A percentile compares a stretch with the other conserved stretches of the same genome.
Conservation (phyloP, 2,113 vertebrate genomes). For the Mionectes macconnelli region DNA sequence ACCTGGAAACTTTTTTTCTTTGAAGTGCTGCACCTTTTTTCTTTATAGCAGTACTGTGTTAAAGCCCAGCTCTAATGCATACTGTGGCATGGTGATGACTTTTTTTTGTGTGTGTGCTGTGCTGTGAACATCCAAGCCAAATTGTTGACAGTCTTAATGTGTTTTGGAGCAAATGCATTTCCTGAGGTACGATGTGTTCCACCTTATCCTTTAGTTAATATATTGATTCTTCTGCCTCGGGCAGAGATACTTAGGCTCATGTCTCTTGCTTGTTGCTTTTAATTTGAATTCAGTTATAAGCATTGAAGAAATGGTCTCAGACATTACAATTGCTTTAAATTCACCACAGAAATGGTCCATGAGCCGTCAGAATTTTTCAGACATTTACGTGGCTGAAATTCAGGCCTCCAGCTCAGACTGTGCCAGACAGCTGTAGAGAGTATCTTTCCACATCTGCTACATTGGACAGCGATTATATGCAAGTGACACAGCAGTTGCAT, state of each 20-base stretch:
- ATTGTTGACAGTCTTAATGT: not conserved
- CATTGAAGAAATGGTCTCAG: not conserved
- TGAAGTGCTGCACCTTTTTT: not conserved
- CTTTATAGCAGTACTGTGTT: not conserved
- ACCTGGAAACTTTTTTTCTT: rapidly evolving
- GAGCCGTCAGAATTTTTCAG: not conserved
- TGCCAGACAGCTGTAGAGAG: not conserved
- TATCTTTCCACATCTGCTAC: not conserved
- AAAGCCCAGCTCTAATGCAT: not conserved
- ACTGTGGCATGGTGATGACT: not conserved
- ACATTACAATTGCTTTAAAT: not conserved
- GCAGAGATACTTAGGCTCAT: not conserved
- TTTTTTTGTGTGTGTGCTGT: not conserved
- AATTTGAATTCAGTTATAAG: slow-evolving; percentile 12
- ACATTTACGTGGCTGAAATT: not conserved
- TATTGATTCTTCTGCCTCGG: not conserved
- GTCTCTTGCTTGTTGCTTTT: slow-evolving; percentile 30
- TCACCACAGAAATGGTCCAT: not conserved
- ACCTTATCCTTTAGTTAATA: slow-evolving; percentile 12
- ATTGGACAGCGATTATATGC: not conserved
- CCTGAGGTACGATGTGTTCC: not conserved
- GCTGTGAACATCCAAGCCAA: not conserved
- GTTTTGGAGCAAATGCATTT: slow-evolving; percentile 17
- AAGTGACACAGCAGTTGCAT: not conserved
- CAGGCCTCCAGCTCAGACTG: not conserved